Percentiles rank a stretch among this genome's conserved stretches.
These are phyloP conservation scores for Helicoverpa assulta DNA, from an alignment of 2,888 invertebrate species.

Conservation along the genomic window DNA sequence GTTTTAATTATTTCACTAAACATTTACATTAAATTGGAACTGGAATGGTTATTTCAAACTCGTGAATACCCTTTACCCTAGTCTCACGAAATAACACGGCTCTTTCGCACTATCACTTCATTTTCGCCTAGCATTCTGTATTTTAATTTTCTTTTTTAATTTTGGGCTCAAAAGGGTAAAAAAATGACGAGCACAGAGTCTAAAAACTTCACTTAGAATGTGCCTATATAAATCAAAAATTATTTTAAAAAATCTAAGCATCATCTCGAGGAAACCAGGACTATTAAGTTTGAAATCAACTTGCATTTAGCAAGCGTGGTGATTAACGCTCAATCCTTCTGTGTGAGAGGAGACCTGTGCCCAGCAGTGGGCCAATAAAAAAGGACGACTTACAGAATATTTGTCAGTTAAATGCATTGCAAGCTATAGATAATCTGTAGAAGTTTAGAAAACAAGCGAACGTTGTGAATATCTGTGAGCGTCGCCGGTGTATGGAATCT, in stretches of 20 bases:
- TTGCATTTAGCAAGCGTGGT: no score
- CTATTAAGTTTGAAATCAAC: no score
- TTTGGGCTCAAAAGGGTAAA: not conserved
- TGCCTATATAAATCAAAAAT: not conserved
- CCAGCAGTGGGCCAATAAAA: no score
- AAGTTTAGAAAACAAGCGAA: constrained; percentile 69
- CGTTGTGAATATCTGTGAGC: constrained; percentile 79
- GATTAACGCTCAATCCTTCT: no score
- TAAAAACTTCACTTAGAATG: not conserved
- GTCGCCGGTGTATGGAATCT: constrained; percentile 76
- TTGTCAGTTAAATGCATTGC: not conserved
- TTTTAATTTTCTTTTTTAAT: not conserved
- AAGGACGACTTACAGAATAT: no score
- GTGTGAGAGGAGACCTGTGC: no score
- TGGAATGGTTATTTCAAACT: constrained; percentile 2
- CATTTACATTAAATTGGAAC: not conserved
- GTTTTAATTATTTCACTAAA: constrained; percentile 13
- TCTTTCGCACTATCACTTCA: not conserved
- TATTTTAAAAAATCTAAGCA: not conserved
- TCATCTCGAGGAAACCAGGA: no score
- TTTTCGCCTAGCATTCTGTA: not conserved
- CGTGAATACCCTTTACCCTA: not conserved
- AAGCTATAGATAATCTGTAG: constrained; percentile 44
- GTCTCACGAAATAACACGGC: not conserved
- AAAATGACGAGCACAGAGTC: not conserved